Evolutionary conservation across 2,888 invertebrate genomes (phyloP).

Genomic region (Drosophila mimetica): DNA sequence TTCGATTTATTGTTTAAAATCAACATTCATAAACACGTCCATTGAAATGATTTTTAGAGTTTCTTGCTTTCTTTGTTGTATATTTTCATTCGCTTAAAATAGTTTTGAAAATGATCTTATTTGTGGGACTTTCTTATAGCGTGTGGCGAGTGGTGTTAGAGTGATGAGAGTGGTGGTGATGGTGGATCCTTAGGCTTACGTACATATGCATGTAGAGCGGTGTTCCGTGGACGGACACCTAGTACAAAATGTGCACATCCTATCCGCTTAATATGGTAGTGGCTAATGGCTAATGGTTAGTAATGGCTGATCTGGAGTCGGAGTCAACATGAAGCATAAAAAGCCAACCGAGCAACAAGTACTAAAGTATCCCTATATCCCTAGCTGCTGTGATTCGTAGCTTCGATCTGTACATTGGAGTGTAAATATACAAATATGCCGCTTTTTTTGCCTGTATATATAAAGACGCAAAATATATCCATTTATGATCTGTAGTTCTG

Average conservation of each 20-base stretch:
- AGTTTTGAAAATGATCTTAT: slow-evolving; percentile 41
- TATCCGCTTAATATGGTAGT: not conserved
- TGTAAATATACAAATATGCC: slow-evolving; percentile 68
- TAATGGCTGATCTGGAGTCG: slow-evolving; percentile 3
- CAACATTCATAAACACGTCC: slow-evolving; percentile 79
- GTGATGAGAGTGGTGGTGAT: slow-evolving; percentile 7
- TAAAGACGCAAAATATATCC: slow-evolving; percentile 74
- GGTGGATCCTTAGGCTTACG: slow-evolving; percentile 28
- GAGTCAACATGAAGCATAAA: slow-evolving; percentile 60
- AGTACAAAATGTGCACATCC: slow-evolving; percentile 4
- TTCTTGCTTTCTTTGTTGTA: slow-evolving; percentile 29
- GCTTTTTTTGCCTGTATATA: slow-evolving; percentile 64
- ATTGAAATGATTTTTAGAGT: slow-evolving; percentile 71
- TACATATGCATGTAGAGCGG: slow-evolving; percentile 32
- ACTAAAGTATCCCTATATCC: slow-evolving; percentile 33
- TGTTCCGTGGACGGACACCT: slow-evolving; percentile 1
- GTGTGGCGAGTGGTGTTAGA: slow-evolving; percentile 42
- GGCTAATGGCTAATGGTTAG: slow-evolving; percentile 1
- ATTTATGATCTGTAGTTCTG: slow-evolving; percentile 38
- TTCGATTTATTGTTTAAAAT: slow-evolving; percentile 67
- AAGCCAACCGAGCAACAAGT: slow-evolving; percentile 65
- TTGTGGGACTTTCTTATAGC: slow-evolving; percentile 13
- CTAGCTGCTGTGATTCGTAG: slow-evolving; percentile 29
- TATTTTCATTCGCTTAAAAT: slow-evolving; percentile 44
- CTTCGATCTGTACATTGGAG: slow-evolving; percentile 30